Conservation (phyloP, 1,140 invertebrate species). For the Wasmannia auropunctata region DNA sequence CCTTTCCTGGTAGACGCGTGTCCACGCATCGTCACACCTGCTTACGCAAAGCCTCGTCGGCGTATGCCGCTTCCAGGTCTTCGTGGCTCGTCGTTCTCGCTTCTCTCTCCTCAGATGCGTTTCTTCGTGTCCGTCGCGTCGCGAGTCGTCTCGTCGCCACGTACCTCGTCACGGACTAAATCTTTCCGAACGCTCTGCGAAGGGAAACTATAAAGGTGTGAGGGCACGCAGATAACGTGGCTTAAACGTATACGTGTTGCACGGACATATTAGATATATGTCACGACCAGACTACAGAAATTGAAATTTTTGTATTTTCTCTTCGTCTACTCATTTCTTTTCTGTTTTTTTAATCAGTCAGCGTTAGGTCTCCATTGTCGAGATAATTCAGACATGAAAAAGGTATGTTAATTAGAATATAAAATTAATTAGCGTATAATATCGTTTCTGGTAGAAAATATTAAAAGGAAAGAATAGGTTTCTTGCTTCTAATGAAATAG, state of each 20-base stretch:
- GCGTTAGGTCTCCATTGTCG: neutral
- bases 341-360: neutral
- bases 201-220: constrained; percentile 68
- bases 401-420: neutral
- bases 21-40: constrained; percentile 85
- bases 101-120: constrained; percentile 52
- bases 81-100: constrained; percentile 20
- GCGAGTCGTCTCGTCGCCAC: constrained; percentile 45
- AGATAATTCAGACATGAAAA: neutral
- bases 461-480: neutral
- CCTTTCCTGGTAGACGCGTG: constrained; percentile 84
- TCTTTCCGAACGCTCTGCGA: constrained; percentile 29
- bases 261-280: constrained; percentile 57
- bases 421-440: neutral
- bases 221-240: constrained; percentile 75
- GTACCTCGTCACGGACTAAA: constrained; percentile 44
- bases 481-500: neutral
- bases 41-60: constrained; percentile 80
- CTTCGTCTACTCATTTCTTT: neutral
- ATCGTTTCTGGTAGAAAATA: neutral
- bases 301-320: constrained; percentile 23
- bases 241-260: constrained; percentile 69
- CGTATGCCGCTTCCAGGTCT: constrained; percentile 72
- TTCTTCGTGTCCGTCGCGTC: constrained; percentile 54
- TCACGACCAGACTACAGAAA: constrained; percentile 13